Base-by-base conservation (phyloP, 2,888 invertebrate genomes). In the Deilephila elpenor region DNA sequence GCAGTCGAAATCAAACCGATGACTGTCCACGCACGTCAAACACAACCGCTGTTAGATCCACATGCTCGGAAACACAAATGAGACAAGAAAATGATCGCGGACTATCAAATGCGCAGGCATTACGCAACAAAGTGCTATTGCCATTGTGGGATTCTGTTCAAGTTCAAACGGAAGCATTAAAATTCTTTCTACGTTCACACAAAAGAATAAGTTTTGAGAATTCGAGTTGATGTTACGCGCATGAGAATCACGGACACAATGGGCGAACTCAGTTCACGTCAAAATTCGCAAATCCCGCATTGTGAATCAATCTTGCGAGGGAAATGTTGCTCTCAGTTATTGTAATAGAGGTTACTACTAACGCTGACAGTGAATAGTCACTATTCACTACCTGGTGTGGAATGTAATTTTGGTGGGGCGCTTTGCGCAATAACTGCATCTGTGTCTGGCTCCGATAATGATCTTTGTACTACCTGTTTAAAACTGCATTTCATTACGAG, bases 181-280 rank as follows among this genome's bases (percentile, higher is more conserved):
- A 89, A 93, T 93, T 94, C 93, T 89, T 92, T 88, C 86, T 86
- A 83, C 90, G 90, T 91, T 87, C 89, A 86, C 87, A 93, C 92
- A 93, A 93, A 94, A 93, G 92, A 92, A 92, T 90, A 93, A 91
- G 89, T 93, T 93, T 93, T 91, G 88, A 92, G 93, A 93, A 93
- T 84, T 84, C 88, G 83, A 85, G 82, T 83, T 86, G 88, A 86
- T 87, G 88, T 86, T 87, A 85, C 80, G 88, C 88, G 89, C 91
- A 92, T 93, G 93, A 86, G 93, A 93, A 92, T 91, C 81, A 82
- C 79, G 83, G 44, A 85, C 83, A 93, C 93, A 93, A 93, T 92
- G 83, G 89, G 51, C 44, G 79, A 78, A 79, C 74, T 80, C 77
- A 76, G 79, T 84, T 82, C 82, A 82, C 84, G 86, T 83, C 87